Base-by-base conservation (phyloP, 2,888 invertebrate genomes). In the Nomada lathburiana region DNA sequence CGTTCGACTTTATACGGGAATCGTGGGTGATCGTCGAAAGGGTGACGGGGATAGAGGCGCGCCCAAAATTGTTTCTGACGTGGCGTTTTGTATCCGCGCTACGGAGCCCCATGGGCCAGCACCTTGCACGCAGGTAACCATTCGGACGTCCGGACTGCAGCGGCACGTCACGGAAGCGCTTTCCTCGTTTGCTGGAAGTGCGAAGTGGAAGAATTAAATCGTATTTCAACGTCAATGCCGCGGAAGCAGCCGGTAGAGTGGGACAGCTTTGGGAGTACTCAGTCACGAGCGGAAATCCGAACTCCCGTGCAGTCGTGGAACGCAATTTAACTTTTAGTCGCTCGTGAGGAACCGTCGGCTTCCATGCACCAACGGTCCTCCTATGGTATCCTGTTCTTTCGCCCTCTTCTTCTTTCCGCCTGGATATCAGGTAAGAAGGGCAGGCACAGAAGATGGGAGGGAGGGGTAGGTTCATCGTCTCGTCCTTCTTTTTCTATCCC, bases 321-420 rank as follows among this genome's bases (percentile, higher is more conserved):
- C 89, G 91, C 91, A 93, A 93, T 93, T 92, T 93, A 93, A 93
- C 92, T 93, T 93, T 92, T 90, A 91, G 92, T 89, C 90, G 91
- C 85, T 89, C 84, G 89, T 85, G 89, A 89, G 89, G 89, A 91
- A 88, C 87, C 71, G 74, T 78, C 78, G 81, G 73, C 73, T 70
- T 80, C 78, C 74, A 76, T 75, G 65, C 74, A 69, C 64, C 78
- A 63, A n/a, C n/a, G 67, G 69, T 65, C 69, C 69, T 73, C 52
- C 74, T 18, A 62, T 60, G 55, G 69, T 67, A 71, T 69, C 62
- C 73, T 75, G 79, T 80, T 80, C 75, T 75, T 80, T 79, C 76
- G 11, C 64, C 47, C 64, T 26, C 29, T 52, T 70, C 20, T 47
- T 59, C 69, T 1, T 26, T 23, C 47, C 7, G 1, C 13, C 26